Evolutionary conservation across 2,113 vertebrate species (phyloP).

Genomic region (Labeo rohita): DNA sequence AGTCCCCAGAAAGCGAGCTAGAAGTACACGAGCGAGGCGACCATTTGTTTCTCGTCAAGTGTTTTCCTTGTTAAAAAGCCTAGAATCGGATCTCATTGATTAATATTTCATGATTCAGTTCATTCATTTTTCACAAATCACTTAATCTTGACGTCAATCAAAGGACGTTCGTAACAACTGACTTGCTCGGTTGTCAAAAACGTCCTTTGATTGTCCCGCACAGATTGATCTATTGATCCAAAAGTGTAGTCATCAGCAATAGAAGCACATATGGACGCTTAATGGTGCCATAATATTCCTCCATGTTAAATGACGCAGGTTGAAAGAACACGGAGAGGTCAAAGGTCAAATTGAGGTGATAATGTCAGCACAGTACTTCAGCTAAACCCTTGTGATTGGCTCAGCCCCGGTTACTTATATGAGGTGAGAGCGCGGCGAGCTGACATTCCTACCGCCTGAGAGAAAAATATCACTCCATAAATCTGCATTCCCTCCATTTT

Average conservation of each 20-base stretch:
- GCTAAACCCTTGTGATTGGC: constrained; percentile 9
- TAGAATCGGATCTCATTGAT: not conserved
- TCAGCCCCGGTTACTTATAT: constrained; percentile 15
- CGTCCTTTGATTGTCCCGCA: constrained; percentile 6
- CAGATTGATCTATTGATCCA: constrained; percentile 12
- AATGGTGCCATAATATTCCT: constrained; percentile 9
- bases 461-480: constrained; percentile 43
- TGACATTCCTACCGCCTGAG: constrained; percentile 20
- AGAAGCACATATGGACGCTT: not conserved
- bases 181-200: not conserved
- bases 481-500: constrained; percentile 41
- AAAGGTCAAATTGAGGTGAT: constrained; percentile 28
- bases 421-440: constrained; percentile 6
- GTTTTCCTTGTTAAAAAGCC: not conserved
- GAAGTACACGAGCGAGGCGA: not conserved
- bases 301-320: not conserved
- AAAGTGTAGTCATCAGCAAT: not conserved
- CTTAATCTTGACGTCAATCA: constrained; percentile 1
- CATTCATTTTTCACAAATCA: constrained; percentile 6
- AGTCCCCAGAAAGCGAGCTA: constrained; percentile 31
- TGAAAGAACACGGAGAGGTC: constrained; percentile 14
- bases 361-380: constrained; percentile 19
- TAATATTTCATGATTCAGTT: constrained; percentile 14
- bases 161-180: not conserved
- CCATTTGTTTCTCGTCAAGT: constrained; percentile 36